These are phyloP conservation scores for Oreochromis grahami DNA, from an alignment of 2,797 vertebrate species.

Conservation along the genomic window DNA sequence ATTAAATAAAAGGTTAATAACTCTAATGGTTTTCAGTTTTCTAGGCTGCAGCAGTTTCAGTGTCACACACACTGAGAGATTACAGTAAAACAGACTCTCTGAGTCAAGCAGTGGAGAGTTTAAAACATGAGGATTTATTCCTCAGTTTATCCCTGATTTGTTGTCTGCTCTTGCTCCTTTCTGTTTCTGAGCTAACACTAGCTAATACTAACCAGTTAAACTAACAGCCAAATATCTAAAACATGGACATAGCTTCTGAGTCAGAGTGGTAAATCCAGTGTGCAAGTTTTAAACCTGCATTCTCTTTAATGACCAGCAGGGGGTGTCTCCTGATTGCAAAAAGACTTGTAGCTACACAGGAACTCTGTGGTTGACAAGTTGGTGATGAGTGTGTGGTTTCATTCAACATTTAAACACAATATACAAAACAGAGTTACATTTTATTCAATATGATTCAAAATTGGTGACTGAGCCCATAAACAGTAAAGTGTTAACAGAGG, in stretches of 20 bases:
- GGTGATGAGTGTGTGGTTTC: neutral
- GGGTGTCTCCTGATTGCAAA: neutral
- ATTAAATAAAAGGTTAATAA: neutral
- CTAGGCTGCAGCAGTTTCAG: neutral
- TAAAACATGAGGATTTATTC: neutral
- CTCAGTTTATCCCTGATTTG: neutral
- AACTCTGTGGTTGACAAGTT: fast-evolving
- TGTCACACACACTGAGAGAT: neutral
- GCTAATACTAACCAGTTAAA: neutral
- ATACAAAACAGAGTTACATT: neutral
- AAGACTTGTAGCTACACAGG: neutral
- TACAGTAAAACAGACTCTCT: neutral
- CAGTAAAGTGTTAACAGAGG: neutral
- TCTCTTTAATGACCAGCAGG: neutral
- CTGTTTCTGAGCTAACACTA: neutral
- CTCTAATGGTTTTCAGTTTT: fast-evolving
- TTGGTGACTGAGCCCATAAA: neutral
- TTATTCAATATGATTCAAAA: neutral
- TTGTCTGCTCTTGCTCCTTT: neutral
- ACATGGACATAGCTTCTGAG: neutral
- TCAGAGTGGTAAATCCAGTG: neutral
- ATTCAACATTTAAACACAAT: fast-evolving
- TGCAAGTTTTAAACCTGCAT: neutral
- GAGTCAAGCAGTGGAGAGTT: neutral
- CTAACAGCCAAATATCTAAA: neutral